Conservation (phyloP, 2,113 vertebrate species). For the Phyllostomus hastatus region DNA sequence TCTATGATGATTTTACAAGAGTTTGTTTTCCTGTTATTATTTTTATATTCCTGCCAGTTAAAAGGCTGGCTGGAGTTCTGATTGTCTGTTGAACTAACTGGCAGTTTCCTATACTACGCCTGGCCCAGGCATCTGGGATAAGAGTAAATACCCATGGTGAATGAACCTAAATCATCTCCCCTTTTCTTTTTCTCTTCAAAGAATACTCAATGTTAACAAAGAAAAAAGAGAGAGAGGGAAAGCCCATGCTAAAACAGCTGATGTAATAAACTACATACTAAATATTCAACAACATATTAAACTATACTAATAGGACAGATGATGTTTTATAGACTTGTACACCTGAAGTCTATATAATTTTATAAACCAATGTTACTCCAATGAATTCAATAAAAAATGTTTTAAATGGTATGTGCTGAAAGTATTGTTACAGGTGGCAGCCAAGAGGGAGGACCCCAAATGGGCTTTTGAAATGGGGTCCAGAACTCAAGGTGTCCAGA, state of each 20-base stretch:
- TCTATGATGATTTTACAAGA: not conserved
- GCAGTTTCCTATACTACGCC: accelerated
- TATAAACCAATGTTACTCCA: not conserved
- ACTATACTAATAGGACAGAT: not conserved
- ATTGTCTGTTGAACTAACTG: not conserved
- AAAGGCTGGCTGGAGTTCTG: not conserved
- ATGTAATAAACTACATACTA: not conserved
- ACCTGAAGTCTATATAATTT: not conserved
- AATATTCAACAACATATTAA: not conserved
- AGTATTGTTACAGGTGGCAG: too few species aligned
- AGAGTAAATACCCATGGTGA: not conserved
- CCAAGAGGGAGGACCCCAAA: too few species aligned
- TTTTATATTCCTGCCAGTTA: not conserved
- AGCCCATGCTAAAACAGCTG: not conserved
- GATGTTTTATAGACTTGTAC: not conserved
- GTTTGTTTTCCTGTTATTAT: not conserved
- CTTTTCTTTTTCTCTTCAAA: not conserved
- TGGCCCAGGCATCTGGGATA: accelerated
- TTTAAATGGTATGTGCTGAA: not conserved
- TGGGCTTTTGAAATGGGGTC: too few species aligned
- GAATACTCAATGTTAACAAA: not conserved
- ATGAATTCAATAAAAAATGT: not conserved
- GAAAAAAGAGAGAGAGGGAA: too few species aligned
- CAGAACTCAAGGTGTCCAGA: too few species aligned
- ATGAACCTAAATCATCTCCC: not conserved